Evolutionary conservation across 2,113 vertebrate genomes (phyloP).

Genomic region (Scortum barcoo): DNA sequence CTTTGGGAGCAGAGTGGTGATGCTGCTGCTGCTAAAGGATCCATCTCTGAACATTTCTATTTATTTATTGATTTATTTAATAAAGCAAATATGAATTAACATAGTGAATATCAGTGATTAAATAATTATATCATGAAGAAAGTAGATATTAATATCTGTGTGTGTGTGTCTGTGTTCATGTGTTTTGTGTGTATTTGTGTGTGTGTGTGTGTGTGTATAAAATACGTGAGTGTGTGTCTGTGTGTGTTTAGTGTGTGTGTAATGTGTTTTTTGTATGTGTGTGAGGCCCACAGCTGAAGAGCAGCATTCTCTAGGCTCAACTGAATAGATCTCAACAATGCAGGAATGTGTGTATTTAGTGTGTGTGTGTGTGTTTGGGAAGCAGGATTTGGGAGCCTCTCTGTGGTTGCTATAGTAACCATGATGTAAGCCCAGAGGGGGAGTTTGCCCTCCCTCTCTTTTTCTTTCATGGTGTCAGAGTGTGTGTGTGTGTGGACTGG

Average conservation of each 20-base stretch:
- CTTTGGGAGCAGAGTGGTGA: not conserved
- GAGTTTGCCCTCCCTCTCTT: constrained; percentile 25
- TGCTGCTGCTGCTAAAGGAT: too few species aligned
- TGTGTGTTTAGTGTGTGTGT: not conserved
- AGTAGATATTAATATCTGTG: too few species aligned
- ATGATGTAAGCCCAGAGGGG: constrained; percentile 56
- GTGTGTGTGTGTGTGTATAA: not conserved
- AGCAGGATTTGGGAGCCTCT: constrained; percentile 57
- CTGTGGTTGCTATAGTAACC: constrained; percentile 56
- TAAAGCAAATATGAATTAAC: too few species aligned
- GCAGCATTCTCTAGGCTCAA: constrained; percentile 20
- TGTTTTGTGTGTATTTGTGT: not conserved
- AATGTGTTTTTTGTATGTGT: too few species aligned
- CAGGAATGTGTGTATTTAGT: constrained; percentile 54
- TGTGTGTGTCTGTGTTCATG: not conserved
- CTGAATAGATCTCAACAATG: constrained; percentile 49
- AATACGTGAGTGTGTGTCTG: too few species aligned
- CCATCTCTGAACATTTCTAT: not conserved
- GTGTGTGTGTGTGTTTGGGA: constrained; percentile 36
- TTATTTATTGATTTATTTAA: too few species aligned
- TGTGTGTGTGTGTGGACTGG: not conserved
- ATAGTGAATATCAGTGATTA: too few species aligned
- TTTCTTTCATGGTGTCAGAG: constrained; percentile 35
- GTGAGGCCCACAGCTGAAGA: constrained; percentile 32
- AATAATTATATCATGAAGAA: too few species aligned